Base-by-base conservation (phyloP, 2,797 vertebrate genomes). In the Myripristis murdjan region DNA sequence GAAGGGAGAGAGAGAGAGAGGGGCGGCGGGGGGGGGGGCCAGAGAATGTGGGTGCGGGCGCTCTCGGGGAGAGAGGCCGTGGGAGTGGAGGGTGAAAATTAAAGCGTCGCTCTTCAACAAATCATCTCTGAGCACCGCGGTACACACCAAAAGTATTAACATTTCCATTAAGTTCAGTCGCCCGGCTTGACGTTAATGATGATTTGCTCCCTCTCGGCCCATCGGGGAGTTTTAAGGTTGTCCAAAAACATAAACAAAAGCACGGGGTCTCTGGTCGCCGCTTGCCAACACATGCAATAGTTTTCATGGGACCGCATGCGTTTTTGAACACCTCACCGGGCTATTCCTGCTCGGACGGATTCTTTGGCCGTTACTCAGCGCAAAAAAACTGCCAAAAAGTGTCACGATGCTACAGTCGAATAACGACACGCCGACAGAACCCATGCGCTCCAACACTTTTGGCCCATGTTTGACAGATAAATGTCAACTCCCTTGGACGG, bases 221-320 rank as follows among this genome's bases (percentile, higher is more conserved):
- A 74, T 73, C 82, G 11, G 77, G 86, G 82, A 88, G 81, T 75
- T 87, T 39, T n/a, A 26, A 65, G 65, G 64, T 59, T 64, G 77
- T 92, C 88, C 82, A 87, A 90, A 87, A 87, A 87, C 87, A 91
- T 83, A 90, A 92, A 90, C 87, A 91, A 83, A 81, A 64, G 49
- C 73, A 74, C 60, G 60, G 49, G 53, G 79, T 90, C 83, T 89
- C 85, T 81, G 64, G 85, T 87, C 79, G 75, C 88, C 88, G 79
- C 83, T 87, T 65, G 70, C 89, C 89, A 92, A 92, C 93, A 93
- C 76, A 81, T 91, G 91, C 89, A 89, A 89, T 77, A 87, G 91
- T 89, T 91, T 91, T 87, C 68, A 74, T 72, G 81, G 86, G 87
- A 90, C 89, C 85, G 73, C 85, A 86, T 89, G 90, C 83, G 59